A percentile compares a stretch with the other conserved stretches of the same genome.
phyloP scores from a whole-genome alignment of 2,113 vertebrate genomes.

The Phoenicopterus ruber region DNA sequence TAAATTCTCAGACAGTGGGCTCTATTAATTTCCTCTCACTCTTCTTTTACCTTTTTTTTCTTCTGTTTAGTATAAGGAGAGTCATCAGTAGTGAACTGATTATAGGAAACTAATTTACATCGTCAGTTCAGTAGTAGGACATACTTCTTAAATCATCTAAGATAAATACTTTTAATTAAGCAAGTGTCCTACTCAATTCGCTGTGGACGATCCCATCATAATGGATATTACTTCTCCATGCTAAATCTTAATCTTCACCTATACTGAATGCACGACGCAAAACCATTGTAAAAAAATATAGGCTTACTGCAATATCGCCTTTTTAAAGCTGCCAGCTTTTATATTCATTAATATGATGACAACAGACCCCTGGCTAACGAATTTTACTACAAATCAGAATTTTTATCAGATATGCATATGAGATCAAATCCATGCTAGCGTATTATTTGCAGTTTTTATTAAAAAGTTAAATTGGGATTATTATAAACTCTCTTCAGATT shows the following conservation, averaged over 20 bases:
- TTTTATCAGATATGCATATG: conserved; percentile 14
- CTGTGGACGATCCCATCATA: conserved; percentile 23
- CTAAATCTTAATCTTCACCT: conserved; percentile 34
- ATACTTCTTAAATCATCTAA: conserved; percentile 34
- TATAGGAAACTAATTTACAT: conserved; percentile 13
- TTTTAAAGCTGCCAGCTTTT: conserved; percentile 32
- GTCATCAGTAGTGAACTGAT: background rate
- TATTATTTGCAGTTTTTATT: conserved; percentile 39
- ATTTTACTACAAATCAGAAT: conserved; percentile 7
- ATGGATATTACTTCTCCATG: conserved; percentile 13
- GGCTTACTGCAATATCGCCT: background rate
- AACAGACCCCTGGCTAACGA: background rate
- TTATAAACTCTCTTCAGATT: background rate
- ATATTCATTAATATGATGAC: conserved; percentile 20
- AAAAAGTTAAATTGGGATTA: conserved; percentile 26
- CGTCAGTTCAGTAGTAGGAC: background rate
- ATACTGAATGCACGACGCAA: background rate
- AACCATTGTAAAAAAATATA: background rate
- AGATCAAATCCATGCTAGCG: conserved; percentile 10
- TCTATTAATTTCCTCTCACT: background rate
- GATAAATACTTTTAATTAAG: conserved; percentile 62
- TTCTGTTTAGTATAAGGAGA: background rate
- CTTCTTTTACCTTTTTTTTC: background rate
- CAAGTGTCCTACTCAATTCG: conserved; percentile 3
- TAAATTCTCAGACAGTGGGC: background rate